Conservation (phyloP, 2,797 vertebrate genomes). For the Tympanoctomys barrerae region DNA sequence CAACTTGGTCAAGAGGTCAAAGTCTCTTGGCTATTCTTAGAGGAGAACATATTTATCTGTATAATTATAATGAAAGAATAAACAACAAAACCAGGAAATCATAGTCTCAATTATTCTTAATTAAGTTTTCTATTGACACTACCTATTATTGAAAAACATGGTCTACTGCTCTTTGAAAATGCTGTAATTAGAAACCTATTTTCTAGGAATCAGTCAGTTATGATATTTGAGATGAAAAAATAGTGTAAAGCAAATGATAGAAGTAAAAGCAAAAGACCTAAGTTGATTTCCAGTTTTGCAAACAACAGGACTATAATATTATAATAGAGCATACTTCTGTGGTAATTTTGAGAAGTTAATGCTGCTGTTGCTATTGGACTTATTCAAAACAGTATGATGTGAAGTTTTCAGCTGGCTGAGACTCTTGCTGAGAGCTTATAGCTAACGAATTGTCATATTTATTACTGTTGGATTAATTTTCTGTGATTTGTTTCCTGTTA, state of each 20-base stretch:
- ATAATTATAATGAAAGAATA: background rate
- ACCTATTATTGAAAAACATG: background rate
- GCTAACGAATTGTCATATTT: conserved; percentile 26
- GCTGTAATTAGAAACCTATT: background rate
- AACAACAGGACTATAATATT: background rate
- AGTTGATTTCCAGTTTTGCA: background rate
- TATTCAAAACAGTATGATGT: conserved; percentile 15
- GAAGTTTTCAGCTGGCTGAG: background rate
- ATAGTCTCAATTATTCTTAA: background rate
- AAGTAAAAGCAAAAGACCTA: background rate
- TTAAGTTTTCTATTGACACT: background rate
- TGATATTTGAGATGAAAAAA: background rate
- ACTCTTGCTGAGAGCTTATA: background rate
- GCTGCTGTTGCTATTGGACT: background rate
- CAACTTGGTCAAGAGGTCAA: background rate
- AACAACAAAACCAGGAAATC: background rate
- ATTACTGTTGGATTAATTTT: conserved; percentile 41
- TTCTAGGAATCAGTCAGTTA: background rate
- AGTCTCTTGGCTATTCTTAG: background rate
- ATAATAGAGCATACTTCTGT: background rate
- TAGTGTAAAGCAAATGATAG: conserved; percentile 1
- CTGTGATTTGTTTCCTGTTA: conserved; percentile 37
- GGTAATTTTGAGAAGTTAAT: conserved; percentile 7
- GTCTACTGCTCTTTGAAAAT: background rate
- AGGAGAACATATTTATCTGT: background rate